Conservation (phyloP, 2,113 vertebrate genomes). For the Gambusia affinis region DNA sequence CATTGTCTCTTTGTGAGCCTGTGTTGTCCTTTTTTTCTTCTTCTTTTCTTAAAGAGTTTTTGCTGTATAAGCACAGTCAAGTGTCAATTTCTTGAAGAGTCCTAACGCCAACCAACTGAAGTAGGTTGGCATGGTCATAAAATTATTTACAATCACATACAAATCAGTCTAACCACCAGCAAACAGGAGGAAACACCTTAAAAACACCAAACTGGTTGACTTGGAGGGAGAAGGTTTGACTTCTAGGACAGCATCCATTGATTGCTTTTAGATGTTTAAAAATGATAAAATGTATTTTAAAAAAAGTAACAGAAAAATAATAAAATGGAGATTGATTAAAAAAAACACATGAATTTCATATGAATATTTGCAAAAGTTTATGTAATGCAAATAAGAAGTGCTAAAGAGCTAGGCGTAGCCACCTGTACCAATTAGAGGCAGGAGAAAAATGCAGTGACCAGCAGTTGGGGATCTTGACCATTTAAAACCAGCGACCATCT, state of each 20-base stretch:
- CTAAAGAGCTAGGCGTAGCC: slow-evolving; percentile 50
- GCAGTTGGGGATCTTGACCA: slow-evolving; percentile 70
- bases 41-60: slow-evolving; percentile 62
- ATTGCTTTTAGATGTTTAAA: slow-evolving; percentile 59
- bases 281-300: slow-evolving; percentile 61
- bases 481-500: slow-evolving; percentile 52
- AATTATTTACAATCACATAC: slow-evolving; percentile 85
- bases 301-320: slow-evolving; percentile 59
- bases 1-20: slow-evolving; percentile 87
- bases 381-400: slow-evolving; percentile 65
- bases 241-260: slow-evolving; percentile 54
- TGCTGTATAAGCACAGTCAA: slow-evolving; percentile 94
- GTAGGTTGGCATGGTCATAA: slow-evolving; percentile 92
- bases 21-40: slow-evolving; percentile 57
- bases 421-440: slow-evolving; percentile 84
- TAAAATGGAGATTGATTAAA: slow-evolving; percentile 70
- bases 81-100: slow-evolving; percentile 96
- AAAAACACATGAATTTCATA: slow-evolving; percentile 79
- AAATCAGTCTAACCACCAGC: slow-evolving; percentile 78
- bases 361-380: slow-evolving; percentile 82
- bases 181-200: slow-evolving; percentile 85
- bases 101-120: slow-evolving; percentile 89
- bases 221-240: slow-evolving; percentile 80
- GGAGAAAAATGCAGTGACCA: slow-evolving; percentile 88
- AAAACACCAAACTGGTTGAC: slow-evolving; percentile 84